phyloP scores from a whole-genome alignment of 2,888 invertebrate genomes.

The Callyntrura sp. region DNA sequence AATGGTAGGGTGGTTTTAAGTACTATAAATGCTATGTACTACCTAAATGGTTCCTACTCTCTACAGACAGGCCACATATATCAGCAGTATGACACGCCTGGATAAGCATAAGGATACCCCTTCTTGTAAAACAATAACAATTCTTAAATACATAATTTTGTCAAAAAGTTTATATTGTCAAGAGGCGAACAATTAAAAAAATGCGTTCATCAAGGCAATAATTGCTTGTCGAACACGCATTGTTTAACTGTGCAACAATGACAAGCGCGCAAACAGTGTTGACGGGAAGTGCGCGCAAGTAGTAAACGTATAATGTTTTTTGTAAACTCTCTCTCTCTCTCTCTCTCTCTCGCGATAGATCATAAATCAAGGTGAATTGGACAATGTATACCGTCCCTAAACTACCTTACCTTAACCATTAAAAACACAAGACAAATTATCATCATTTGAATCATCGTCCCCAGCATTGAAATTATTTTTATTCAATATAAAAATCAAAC shows the following conservation, averaged over 20 bases:
- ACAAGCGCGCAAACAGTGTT: background rate
- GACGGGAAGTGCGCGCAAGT: background rate
- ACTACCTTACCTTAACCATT: slow-evolving; percentile 23
- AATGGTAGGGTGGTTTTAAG: no score
- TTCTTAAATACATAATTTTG: slow-evolving; percentile 13
- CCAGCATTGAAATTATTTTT: background rate
- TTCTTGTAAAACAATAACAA: slow-evolving; percentile 42
- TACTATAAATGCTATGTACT: background rate
- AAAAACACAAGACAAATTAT: slow-evolving; percentile 7
- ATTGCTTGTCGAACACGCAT: background rate
- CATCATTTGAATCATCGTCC: slow-evolving; percentile 4
- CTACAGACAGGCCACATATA: no score
- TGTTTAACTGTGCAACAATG: background rate
- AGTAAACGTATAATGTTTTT: background rate
- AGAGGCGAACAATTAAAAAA: slow-evolving; percentile 36
- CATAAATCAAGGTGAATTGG: slow-evolving; percentile 76
- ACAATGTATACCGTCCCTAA: slow-evolving; percentile 57
- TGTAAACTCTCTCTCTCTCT: no score
- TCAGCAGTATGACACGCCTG: slow-evolving; percentile 14
- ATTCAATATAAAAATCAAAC: background rate
- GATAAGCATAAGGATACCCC: slow-evolving; percentile 72
- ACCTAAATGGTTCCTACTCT: background rate
- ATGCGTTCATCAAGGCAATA: slow-evolving; percentile 1
- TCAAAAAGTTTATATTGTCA: slow-evolving; percentile 16
- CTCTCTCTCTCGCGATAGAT: slow-evolving; percentile 43